phyloP scores from a whole-genome alignment of 1,140 invertebrate genomes.

The Kradibia gibbosae region DNA sequence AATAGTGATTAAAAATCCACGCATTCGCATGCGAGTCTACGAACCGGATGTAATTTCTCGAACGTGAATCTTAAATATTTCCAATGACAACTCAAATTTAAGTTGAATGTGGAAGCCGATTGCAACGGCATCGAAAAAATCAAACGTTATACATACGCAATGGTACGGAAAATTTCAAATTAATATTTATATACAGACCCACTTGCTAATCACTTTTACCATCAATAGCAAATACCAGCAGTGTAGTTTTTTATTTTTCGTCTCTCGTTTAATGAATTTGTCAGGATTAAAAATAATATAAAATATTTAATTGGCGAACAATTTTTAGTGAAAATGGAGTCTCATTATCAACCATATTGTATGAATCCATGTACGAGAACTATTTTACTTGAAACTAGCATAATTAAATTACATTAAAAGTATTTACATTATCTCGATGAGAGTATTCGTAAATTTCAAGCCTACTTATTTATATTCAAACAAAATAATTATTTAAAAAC shows the following conservation, averaged over 20 bases:
- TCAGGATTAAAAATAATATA: too few species aligned
- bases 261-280: too few species aligned
- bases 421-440: too few species aligned
- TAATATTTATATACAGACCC: constrained; percentile 46
- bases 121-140: constrained; percentile 57
- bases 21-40: neutral
- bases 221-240: neutral
- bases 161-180: constrained; percentile 58
- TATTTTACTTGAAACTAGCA: too few species aligned
- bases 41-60: constrained; percentile 16
- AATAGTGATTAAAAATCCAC: neutral
- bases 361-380: too few species aligned
- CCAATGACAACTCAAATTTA: neutral
- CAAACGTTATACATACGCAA: constrained; percentile 58
- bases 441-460: too few species aligned
- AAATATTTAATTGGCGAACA: too few species aligned
- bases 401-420: too few species aligned
- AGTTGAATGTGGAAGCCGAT: constrained; percentile 17
- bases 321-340: too few species aligned
- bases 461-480: too few species aligned
- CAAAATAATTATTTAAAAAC: too few species aligned
- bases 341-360: too few species aligned
- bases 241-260: neutral
- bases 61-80: neutral
- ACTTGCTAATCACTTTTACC: neutral